phyloP scores from a whole-genome alignment of 1,140 invertebrate species.

The Drosophila ambigua region DNA sequence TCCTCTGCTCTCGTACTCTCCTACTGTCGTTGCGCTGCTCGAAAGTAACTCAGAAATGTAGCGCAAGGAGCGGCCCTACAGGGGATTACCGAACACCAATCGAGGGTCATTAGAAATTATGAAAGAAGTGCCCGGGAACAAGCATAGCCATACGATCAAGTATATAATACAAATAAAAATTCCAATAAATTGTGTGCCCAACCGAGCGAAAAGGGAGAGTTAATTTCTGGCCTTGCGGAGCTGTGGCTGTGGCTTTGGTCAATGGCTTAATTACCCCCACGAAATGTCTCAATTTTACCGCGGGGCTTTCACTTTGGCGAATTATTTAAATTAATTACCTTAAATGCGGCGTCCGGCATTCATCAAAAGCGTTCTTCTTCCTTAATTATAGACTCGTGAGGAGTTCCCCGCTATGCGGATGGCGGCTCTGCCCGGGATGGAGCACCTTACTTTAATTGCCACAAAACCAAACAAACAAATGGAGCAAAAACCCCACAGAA shows the following conservation, averaged over 20 bases:
- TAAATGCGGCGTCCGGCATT: conserved; percentile 25
- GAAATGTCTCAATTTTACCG: conserved; percentile 70
- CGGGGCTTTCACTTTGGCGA: conserved; percentile 61
- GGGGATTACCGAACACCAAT: conserved; percentile 3
- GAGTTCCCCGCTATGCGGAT: background rate
- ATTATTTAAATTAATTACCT: conserved; percentile 78
- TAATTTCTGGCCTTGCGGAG: too few species aligned
- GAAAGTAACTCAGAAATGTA: background rate
- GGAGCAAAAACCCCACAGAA: conserved; percentile 8
- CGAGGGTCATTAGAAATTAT: conserved; percentile 32
- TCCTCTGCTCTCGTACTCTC: background rate
- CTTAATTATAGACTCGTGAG: conserved; percentile 58
- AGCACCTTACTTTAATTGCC: conserved; percentile 46
- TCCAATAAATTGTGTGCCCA: background rate
- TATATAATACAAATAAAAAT: background rate
- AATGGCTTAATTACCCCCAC: conserved; percentile 56
- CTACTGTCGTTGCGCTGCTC: too few species aligned
- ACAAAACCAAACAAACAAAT: conserved; percentile 1
- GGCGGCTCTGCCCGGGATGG: too few species aligned
- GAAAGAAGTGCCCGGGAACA: background rate
- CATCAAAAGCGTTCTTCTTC: conserved; percentile 50
- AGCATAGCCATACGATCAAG: background rate
- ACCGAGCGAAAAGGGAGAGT: background rate
- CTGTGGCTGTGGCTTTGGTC: conserved; percentile 2
- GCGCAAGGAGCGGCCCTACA: too few species aligned